Evolutionary conservation across 2,113 vertebrate genomes (phyloP).

Genomic region (Cacatua alba): DNA sequence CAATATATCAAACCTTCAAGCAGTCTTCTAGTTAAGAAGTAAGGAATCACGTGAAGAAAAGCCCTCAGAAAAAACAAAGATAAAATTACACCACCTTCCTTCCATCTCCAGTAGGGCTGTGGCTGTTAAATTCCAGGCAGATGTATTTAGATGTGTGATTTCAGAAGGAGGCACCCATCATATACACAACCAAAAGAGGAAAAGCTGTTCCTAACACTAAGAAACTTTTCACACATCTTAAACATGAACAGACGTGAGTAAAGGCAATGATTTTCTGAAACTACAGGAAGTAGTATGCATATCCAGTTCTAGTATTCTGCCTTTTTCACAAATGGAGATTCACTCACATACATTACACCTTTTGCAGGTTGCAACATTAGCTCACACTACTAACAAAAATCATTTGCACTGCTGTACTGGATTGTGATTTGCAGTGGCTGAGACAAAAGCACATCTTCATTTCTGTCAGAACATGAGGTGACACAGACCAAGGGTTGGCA

Average conservation of each 20-base stretch:
- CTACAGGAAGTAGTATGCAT: background rate
- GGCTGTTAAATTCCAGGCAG: background rate
- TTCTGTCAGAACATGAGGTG: background rate
- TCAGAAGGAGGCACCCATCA: background rate
- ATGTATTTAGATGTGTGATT: constrained; percentile 5
- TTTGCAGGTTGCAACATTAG: background rate
- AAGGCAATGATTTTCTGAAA: background rate
- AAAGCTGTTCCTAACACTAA: constrained; percentile 46
- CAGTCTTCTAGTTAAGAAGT: background rate
- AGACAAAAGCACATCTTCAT: background rate
- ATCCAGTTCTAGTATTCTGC: background rate
- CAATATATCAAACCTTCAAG: background rate
- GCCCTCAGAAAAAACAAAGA: background rate
- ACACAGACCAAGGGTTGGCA: background rate
- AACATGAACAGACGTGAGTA: constrained; percentile 19
- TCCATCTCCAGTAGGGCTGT: background rate
- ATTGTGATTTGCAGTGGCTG: background rate
- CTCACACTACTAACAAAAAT: background rate
- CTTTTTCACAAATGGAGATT: background rate
- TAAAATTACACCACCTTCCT: background rate
- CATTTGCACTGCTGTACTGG: background rate
- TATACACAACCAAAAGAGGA: background rate
- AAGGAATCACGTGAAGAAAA: background rate
- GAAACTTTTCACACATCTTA: constrained; percentile 57
- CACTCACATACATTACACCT: background rate